phyloP scores from a whole-genome alignment of 2,797 vertebrate species.

The Alcedo atthis region DNA sequence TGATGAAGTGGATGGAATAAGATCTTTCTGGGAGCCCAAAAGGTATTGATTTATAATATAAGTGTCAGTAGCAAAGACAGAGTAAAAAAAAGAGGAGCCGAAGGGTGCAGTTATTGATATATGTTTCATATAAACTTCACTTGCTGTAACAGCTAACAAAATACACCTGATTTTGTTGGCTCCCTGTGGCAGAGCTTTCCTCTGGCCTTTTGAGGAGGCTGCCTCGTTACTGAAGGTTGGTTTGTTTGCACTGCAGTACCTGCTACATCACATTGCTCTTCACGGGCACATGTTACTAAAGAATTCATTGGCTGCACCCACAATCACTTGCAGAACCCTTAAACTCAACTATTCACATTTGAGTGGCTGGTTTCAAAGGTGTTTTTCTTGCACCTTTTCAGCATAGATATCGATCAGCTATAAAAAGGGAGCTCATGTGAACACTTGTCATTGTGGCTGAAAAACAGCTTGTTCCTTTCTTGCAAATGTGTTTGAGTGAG shows the following conservation, averaged over 20 bases:
- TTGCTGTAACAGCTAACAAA: background rate
- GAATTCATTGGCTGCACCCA: background rate
- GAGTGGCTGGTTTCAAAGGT: background rate
- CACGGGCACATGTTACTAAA: background rate
- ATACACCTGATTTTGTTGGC: slow-evolving; percentile 2
- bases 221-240: background rate
- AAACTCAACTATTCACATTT: background rate
- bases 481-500: background rate
- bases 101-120: slow-evolving; percentile 20
- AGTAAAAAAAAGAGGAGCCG: background rate
- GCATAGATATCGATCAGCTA: background rate
- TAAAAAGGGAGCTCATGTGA: background rate
- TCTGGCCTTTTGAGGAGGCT: background rate
- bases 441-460: background rate
- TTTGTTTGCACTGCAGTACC: background rate
- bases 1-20: slow-evolving; percentile 28
- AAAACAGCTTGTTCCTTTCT: background rate
- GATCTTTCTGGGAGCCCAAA: slow-evolving; percentile 17
- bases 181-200: background rate
- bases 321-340: background rate
- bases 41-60: slow-evolving; percentile 1
- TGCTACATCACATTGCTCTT: background rate
- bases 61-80: background rate
- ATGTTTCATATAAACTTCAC: slow-evolving; percentile 11
- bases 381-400: background rate